Base-by-base conservation (phyloP, 2,888 invertebrate species). In the Eupithecia insigniata region DNA sequence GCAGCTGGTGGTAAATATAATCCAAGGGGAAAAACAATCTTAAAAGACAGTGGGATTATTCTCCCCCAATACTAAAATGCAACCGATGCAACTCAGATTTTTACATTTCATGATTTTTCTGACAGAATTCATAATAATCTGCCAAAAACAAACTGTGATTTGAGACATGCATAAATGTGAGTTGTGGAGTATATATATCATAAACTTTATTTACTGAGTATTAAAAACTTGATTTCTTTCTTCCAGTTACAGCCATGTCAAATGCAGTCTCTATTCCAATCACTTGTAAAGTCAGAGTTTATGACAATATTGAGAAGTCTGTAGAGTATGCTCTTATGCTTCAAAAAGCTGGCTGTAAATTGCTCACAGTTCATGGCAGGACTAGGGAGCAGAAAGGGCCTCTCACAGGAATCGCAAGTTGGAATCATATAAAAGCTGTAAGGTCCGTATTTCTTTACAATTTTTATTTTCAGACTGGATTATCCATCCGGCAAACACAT, bases 311-410 rank as follows among this genome's bases (percentile, higher is more conserved):
- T 64, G 95, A 96, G 62, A 98, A 96, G 88, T 99, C 99, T 0
- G 95, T 99, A 26, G 91, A 96, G 72, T 99, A 99, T 95, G 99
- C 99, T 6, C 95, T 97, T 90, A 98, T 99, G 98, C 91, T 99
- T 78, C 99, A 99, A 92, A 93, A 95, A n/a, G 98, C 99, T 67
- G 99, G 99, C 36, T 98, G 98, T 85, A 96, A 97, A 90, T 93
- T 99, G 85, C 94, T 99, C 43, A 99, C 99, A 10, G 98, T 99
- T 30, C 99, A 99, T 93, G 99, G 99, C 0, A 95, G 99, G 78
- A 99, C 98, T 0, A 95, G 98, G 72, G 99, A 99, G 79, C 99
- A 99, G 90, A 99, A 98, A 89, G 99, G 99, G n/a, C 97, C 98
- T 1, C 90, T 98, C 26, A 99, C 99, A 5, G 99, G 99, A 22